Conservation (phyloP, 2,797 vertebrate species). For the Sitta carolinensis region DNA sequence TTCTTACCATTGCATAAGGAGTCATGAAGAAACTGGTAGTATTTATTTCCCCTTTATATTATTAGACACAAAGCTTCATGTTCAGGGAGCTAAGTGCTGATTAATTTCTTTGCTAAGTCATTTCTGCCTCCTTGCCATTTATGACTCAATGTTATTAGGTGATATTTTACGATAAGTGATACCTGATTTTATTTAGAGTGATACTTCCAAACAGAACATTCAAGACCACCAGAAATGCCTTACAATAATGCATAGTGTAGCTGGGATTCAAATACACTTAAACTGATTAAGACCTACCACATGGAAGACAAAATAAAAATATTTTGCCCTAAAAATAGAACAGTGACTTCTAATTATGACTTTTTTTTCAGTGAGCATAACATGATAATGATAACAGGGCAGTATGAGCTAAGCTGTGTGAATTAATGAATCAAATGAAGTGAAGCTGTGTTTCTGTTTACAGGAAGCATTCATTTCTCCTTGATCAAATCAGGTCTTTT, state of each 20-base stretch:
- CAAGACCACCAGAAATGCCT: background rate
- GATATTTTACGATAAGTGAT: background rate
- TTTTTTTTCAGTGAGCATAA: background rate
- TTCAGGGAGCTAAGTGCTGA: background rate
- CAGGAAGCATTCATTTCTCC: background rate
- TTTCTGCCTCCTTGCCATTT: background rate
- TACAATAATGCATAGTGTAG: background rate
- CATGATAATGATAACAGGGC: background rate
- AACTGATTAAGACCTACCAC: background rate
- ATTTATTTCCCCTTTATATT: background rate
- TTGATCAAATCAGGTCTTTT: background rate
- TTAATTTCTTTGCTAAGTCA: background rate
- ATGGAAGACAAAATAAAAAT: background rate
- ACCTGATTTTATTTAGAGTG: background rate
- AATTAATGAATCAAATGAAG: background rate
- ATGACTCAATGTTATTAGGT: background rate
- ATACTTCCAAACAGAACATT: background rate
- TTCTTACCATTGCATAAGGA: background rate
- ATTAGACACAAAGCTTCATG: background rate
- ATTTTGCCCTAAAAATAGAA: background rate
- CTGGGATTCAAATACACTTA: background rate
- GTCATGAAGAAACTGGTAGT: background rate
- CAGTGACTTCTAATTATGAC: background rate
- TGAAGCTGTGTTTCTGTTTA: background rate
- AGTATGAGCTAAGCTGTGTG: background rate